These are phyloP conservation scores for Cryptops parisi DNA, from an alignment of 2,888 invertebrate species.

Conservation along the genomic window DNA sequence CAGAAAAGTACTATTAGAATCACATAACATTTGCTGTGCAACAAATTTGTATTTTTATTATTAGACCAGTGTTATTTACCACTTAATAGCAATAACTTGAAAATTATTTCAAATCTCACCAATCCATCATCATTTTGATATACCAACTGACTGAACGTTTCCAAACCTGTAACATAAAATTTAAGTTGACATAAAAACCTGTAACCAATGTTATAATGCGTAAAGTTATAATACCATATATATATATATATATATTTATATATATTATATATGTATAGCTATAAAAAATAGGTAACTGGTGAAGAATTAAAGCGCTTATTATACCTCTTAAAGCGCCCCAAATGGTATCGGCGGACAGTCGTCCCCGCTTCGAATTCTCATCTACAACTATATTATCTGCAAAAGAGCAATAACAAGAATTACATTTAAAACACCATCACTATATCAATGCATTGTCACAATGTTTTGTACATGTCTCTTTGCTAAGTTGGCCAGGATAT, in stretches of 20 bases:
- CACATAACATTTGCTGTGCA: no score
- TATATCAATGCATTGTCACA: not conserved
- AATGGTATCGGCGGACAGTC: conserved; percentile 18
- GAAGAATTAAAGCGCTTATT: not conserved
- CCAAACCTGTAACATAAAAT: not conserved
- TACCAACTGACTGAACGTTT: not conserved
- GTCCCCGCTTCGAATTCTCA: conserved; percentile 9
- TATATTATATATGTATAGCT: no score
- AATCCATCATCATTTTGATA: not conserved
- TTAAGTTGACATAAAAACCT: no score
- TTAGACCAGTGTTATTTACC: no score
- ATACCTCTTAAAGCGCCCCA: conserved; percentile 22
- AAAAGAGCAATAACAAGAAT: not conserved
- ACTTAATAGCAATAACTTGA: no score
- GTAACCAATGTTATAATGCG: no score
- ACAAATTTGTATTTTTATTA: no score
- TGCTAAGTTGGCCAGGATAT: conserved; percentile 21
- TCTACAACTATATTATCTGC: conserved; percentile 14
- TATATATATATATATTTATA: no score
- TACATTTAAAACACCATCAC: not conserved
- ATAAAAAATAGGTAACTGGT: not conserved
- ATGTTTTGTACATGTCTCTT: conserved; percentile 20
- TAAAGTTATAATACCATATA: no score
- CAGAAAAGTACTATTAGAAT: no score
- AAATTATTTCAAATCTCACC: no score